phyloP scores from a whole-genome alignment of 2,888 invertebrate genomes.

The Andrena camellia region DNA sequence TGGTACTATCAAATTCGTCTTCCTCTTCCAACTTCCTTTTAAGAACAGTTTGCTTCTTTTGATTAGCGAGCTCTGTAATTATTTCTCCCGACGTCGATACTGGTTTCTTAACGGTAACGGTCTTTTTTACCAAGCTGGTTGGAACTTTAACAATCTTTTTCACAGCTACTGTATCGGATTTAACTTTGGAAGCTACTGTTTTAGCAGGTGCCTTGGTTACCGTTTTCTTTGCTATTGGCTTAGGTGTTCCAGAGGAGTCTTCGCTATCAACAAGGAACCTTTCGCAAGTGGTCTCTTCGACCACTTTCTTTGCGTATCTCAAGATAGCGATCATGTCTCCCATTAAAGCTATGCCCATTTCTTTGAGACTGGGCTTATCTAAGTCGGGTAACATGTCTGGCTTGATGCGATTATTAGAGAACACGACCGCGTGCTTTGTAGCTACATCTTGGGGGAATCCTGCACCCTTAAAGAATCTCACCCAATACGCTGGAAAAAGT shows the following conservation, averaged over 20 bases:
- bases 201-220: conserved; percentile 72
- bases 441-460: conserved; percentile 93
- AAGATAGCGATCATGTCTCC: conserved; percentile 89
- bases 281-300: conserved; percentile 85
- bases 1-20: conserved; percentile 61
- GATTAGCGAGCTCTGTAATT: conserved; percentile 50
- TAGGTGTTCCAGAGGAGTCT: conserved; percentile 65
- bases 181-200: conserved; percentile 64
- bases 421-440: conserved; percentile 94
- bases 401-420: conserved; percentile 94
- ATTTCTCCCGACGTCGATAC: conserved; percentile 41
- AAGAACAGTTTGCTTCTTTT: conserved; percentile 60
- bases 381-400: conserved; percentile 94
- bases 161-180: conserved; percentile 60
- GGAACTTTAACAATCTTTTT: conserved; percentile 67
- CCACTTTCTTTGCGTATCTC: conserved; percentile 88
- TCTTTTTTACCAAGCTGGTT: conserved; percentile 57
- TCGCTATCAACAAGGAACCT: conserved; percentile 82
- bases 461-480: conserved; percentile 94
- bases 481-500: conserved; percentile 89
- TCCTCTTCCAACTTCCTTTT: conserved; percentile 77
- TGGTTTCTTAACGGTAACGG: conserved; percentile 57
- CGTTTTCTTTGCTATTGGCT: conserved; percentile 74
- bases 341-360: conserved; percentile 93
- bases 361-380: conserved; percentile 94